phyloP scores from a whole-genome alignment of 1,140 invertebrate species.

The Ceratina australensis region DNA sequence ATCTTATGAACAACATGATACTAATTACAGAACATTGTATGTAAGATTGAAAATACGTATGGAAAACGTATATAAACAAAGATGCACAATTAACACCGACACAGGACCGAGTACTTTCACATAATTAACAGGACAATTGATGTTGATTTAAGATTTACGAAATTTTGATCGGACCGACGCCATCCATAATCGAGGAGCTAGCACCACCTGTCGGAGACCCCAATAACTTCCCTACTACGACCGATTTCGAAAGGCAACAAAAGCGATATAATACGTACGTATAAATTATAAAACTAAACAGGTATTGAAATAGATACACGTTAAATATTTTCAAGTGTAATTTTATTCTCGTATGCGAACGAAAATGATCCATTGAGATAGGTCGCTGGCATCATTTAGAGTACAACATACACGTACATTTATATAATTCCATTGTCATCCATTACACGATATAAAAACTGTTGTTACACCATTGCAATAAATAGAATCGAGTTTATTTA shows the following conservation, averaged over 20 bases:
- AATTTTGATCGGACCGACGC: no score
- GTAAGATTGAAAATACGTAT: neutral
- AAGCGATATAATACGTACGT: neutral
- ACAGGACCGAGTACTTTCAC: no score
- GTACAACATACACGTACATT: constrained; percentile 47
- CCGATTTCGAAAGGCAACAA: neutral
- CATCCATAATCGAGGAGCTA: neutral
- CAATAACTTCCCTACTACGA: neutral
- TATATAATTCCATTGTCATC: constrained; percentile 47
- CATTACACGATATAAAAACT: constrained; percentile 63
- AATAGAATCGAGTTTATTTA: constrained; percentile 37
- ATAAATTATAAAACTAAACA: neutral
- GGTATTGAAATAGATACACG: neutral
- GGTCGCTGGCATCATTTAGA: constrained; percentile 59
- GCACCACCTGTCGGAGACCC: neutral
- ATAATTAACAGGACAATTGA: no score
- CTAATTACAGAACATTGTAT: neutral
- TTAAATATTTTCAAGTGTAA: constrained; percentile 50
- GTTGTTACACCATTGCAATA: constrained; percentile 55
- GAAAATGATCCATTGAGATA: constrained; percentile 64
- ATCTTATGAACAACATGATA: neutral
- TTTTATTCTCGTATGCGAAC: constrained; percentile 61
- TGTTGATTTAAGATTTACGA: no score
- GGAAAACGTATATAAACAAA: neutral
- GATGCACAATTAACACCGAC: neutral